Base-by-base conservation (phyloP, 92 coral and sea anemone species). In the Plumapathes pennacea region DNA sequence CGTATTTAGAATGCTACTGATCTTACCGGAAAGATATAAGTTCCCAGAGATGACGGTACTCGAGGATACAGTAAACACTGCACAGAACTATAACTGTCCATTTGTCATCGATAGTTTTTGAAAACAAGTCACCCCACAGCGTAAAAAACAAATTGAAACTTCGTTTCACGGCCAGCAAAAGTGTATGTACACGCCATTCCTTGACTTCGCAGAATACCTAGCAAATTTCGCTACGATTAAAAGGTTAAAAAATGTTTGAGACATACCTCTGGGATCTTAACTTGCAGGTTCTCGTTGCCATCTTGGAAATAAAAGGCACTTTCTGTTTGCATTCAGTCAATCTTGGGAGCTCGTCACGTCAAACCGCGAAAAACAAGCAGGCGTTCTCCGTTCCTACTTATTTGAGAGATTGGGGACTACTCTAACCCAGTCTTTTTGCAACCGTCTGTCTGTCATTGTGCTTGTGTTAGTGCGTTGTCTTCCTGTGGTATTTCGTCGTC, bases 201-300 rank as follows among this genome's bases (percentile, higher is more conserved):
- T n/a, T n/a, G n/a, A n/a, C n/a, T n/a, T n/a, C n/a, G n/a, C n/a
- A n/a, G n/a, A n/a, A 8, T 34, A 34, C 40, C 8, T 8, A 8
- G 9, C 40, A 34, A 34, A 34, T 8, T 8, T 34, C 8, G 40
- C 40, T 8, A 34, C 8, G 40, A 34, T 8, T 8, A 34, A 34
- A 34, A 8, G n/a, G 40, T 8, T 2, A 39, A 38, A 10, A 2
- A 2, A 3, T 39, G 4, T 48, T 20, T 20, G 54, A 26, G n/a
- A 14, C 21, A 13, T 46, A 81, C 87, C 80, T 81, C 87, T 38
- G 87, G 87, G 30, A 81, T 74, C 40, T 69, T 62, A 3, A 81
- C 87, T 52, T 34, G 21, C 22, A 81, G 64, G 17, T 18, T 39
- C 2, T 22, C 38, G 32, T 25, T 61, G 18, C 45, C 48, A 59